Percentiles rank a stretch among this genome's conserved stretches.
phyloP scores from a whole-genome alignment of 1,140 invertebrate genomes.

The Drosophila biarmipes region DNA sequence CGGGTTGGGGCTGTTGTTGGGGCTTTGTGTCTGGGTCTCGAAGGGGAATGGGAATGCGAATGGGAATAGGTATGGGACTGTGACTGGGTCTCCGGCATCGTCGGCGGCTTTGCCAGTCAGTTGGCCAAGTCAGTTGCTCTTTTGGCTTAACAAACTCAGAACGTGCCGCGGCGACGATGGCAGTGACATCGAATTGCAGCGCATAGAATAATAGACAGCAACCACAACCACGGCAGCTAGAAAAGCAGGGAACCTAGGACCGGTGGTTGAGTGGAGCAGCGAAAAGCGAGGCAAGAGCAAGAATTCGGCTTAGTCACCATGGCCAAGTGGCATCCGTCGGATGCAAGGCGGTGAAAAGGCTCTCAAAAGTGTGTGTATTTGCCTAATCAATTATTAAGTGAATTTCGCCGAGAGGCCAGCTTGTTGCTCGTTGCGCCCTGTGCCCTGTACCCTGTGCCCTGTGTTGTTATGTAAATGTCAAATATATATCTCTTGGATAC shows the following conservation, averaged over 20 bases:
- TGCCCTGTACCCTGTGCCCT: no score
- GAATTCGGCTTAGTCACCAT: constrained; percentile 63
- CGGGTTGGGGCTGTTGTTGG: constrained; percentile 7
- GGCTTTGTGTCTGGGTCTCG: constrained; percentile 23
- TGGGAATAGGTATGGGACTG: constrained; percentile 19
- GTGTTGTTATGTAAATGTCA: constrained; percentile 71
- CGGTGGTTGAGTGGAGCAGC: constrained; percentile 11
- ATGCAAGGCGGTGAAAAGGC: constrained; percentile 39
- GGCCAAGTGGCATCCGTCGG: constrained; percentile 44
- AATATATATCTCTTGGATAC: constrained; percentile 75
- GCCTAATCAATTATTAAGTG: constrained; percentile 44
- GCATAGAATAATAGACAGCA: constrained; percentile 52
- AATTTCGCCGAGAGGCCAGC: constrained; percentile 34
- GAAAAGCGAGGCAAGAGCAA: constrained; percentile 28
- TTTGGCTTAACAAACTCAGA: constrained; percentile 80
- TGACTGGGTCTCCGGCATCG: constrained; percentile 47
- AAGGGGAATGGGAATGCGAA: background rate
- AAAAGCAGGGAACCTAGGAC: constrained; percentile 18
- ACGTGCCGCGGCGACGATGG: constrained; percentile 69
- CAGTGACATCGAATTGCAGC: constrained; percentile 67
- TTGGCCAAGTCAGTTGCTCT: constrained; percentile 80
- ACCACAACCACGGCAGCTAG: no score
- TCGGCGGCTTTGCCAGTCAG: constrained; percentile 61
- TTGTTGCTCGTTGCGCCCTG: no score
- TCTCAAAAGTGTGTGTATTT: constrained; percentile 34